Evolutionary conservation across 2,113 vertebrate species (phyloP).

Genomic region (Hippocampus zosterae): DNA sequence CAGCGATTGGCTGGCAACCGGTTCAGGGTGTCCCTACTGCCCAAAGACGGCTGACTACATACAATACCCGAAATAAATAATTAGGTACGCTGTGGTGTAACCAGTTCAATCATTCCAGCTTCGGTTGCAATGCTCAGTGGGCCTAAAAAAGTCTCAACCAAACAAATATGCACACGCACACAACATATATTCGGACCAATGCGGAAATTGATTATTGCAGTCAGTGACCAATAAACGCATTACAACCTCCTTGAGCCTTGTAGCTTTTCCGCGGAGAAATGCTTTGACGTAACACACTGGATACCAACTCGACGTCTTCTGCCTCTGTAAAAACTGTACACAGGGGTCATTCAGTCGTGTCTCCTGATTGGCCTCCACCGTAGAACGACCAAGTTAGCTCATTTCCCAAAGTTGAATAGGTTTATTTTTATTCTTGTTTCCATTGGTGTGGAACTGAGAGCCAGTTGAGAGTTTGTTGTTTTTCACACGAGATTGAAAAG

Average conservation of each 20-base stretch:
- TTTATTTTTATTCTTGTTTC: not conserved
- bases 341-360: not conserved
- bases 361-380: not conserved
- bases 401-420: not conserved
- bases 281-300: not conserved
- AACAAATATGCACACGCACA: conserved; percentile 12
- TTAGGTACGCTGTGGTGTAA: conserved; percentile 29
- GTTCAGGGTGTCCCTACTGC: too few species aligned
- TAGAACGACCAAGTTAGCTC: not conserved
- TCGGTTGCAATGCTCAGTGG: conserved; percentile 32
- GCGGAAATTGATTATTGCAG: conserved; percentile 38
- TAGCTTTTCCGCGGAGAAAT: conserved; percentile 12
- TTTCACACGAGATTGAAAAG: conserved; percentile 27
- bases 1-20: too few species aligned
- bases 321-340: not conserved
- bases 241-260: conserved; percentile 36
- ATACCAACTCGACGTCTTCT: not conserved
- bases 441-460: conserved; percentile 10
- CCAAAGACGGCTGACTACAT: too few species aligned
- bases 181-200: conserved; percentile 33
- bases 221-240: conserved; percentile 39
- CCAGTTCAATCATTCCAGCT: conserved; percentile 21
- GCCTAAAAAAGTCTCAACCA: conserved; percentile 31
- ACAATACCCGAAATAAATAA: not conserved
- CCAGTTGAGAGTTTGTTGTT: conserved; percentile 34